phyloP scores from a whole-genome alignment of 2,888 invertebrate genomes.

The Ephialtes manifestator region DNA sequence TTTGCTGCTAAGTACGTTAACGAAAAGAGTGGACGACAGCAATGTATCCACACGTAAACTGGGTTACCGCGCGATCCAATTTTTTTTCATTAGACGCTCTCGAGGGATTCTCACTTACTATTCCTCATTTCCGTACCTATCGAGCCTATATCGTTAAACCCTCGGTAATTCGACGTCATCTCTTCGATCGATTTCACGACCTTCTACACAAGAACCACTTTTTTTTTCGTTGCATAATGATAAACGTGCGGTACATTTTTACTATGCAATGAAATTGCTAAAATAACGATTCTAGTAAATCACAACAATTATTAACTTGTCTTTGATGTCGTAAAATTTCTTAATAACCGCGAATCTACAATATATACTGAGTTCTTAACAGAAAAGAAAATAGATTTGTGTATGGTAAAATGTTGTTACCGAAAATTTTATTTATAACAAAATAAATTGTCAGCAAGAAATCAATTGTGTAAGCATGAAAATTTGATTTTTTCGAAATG shows the following conservation, averaged over 20 bases:
- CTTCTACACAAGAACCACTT: neutral
- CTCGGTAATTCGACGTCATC: conserved; percentile 7
- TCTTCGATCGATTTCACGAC: conserved; percentile 42
- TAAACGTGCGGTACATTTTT: neutral
- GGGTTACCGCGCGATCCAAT: conserved; percentile 64
- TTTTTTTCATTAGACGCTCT: conserved; percentile 52
- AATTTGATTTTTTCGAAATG: neutral
- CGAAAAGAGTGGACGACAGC: conserved; percentile 16
- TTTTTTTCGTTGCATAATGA: neutral
- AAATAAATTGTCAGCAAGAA: too few species aligned
- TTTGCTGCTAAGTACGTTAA: conserved; percentile 61
- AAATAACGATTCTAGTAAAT: neutral
- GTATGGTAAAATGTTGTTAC: too few species aligned
- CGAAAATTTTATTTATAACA: too few species aligned
- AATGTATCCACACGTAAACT: conserved; percentile 45
- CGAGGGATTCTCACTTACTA: conserved; percentile 30
- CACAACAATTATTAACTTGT: neutral
- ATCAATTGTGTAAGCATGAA: too few species aligned
- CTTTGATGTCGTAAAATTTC: neutral
- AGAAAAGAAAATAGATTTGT: too few species aligned
- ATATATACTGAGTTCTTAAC: too few species aligned
- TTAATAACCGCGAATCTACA: neutral
- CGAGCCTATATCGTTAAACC: neutral
- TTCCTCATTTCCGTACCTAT: conserved; percentile 19
- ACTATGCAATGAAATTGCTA: neutral